These are phyloP conservation scores for Charaxes varanes DNA, from an alignment of 1,140 invertebrate species.

Conservation along the genomic window DNA sequence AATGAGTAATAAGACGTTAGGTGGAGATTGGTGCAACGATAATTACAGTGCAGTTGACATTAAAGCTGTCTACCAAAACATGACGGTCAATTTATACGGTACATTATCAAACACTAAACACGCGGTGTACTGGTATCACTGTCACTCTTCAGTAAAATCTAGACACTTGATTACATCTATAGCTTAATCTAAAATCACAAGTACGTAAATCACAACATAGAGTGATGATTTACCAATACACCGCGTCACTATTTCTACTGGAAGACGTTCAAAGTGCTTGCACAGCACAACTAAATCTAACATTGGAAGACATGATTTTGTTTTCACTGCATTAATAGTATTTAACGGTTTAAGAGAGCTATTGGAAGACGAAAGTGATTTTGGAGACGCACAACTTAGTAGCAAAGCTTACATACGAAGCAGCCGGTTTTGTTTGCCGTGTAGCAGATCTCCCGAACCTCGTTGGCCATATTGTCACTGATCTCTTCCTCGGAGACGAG, in stretches of 20 bases:
- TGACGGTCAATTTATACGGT: constrained; percentile 53
- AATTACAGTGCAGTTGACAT: constrained; percentile 65
- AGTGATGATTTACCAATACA: constrained; percentile 17
- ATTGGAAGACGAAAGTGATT: constrained; percentile 26
- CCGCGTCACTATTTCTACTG: constrained; percentile 60
- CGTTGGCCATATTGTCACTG: constrained; percentile 74
- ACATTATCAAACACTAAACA: constrained; percentile 36
- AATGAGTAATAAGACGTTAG: constrained; percentile 22
- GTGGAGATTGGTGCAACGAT: constrained; percentile 45
- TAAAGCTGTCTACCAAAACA: constrained; percentile 74
- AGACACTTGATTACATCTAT: constrained; percentile 17
- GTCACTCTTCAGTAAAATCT: constrained; percentile 1
- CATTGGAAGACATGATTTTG: constrained; percentile 71
- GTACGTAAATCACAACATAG: constrained; percentile 12
- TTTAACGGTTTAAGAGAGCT: constrained; percentile 21
- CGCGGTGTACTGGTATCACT: constrained; percentile 14
- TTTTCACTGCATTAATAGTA: constrained; percentile 59
- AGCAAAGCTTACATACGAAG: constrained; percentile 66
- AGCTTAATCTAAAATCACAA: constrained; percentile 30
- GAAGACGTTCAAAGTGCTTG: constrained; percentile 55
- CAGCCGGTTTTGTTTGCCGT: constrained; percentile 39
- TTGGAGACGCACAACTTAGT: constrained; percentile 31
- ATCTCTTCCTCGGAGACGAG: constrained; percentile 61
- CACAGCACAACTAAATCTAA: constrained; percentile 56
- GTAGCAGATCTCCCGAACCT: constrained; percentile 72